A percentile compares a stretch with the other conserved stretches of the same genome.
phyloP scores from a whole-genome alignment of 2,888 invertebrate genomes.

The Acronicta alni region DNA sequence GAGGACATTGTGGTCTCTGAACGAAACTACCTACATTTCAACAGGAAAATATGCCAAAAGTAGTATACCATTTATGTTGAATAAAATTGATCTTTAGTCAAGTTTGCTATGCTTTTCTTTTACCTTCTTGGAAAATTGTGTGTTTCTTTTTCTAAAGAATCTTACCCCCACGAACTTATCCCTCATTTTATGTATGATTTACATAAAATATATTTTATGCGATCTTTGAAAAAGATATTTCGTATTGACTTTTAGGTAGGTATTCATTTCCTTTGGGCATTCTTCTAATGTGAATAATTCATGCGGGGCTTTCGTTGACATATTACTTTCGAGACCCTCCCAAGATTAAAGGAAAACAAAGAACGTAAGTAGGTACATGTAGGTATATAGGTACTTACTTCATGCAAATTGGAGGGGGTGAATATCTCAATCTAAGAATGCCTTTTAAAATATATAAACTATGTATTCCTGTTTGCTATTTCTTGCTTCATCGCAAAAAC shows the following conservation, averaged over 20 bases:
- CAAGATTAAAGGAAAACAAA: conserved; percentile 73
- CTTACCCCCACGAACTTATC: too few relatives aligned
- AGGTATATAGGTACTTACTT: conserved; percentile 31
- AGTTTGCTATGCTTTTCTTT: too few relatives aligned
- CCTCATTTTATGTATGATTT: too few relatives aligned
- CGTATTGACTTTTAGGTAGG: conserved; percentile 50
- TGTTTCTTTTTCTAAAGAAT: too few relatives aligned
- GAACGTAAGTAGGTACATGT: conserved; percentile 49
- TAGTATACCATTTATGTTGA: neutral
- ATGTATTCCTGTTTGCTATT: conserved; percentile 35
- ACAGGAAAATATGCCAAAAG: neutral
- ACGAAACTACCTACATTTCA: neutral
- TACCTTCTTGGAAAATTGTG: too few relatives aligned
- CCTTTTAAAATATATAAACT: conserved; percentile 38
- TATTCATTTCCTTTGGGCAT: conserved; percentile 69
- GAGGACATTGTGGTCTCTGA: neutral
- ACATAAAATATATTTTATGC: too few relatives aligned
- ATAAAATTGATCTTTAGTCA: neutral
- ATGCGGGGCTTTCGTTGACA: conserved; percentile 74
- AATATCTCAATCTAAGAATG: conserved; percentile 52
- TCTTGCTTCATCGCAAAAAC: conserved; percentile 22
- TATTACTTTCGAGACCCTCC: conserved; percentile 72
- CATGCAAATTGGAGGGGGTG: conserved; percentile 57
- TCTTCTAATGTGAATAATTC: conserved; percentile 77
- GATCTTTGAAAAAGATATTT: conserved; percentile 23